Percentiles rank a stretch among this genome's conserved stretches.
These are phyloP conservation scores for Chydorus sphaericus DNA, from an alignment of 2,888 invertebrate genomes.

Conservation along the genomic window DNA sequence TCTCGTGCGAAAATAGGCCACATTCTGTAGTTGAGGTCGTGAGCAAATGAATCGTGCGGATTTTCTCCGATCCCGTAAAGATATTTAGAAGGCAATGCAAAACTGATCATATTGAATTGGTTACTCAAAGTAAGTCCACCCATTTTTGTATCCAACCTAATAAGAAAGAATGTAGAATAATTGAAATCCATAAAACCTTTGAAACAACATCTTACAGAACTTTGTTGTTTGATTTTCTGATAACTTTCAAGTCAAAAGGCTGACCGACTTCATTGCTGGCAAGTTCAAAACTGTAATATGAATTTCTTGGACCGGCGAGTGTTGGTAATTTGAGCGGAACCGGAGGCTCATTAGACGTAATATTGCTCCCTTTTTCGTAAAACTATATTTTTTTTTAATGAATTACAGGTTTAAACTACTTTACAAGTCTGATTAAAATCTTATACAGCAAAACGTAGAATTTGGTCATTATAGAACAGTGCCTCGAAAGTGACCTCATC, in stretches of 20 bases:
- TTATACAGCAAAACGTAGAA: slow-evolving; percentile 13
- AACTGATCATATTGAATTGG: slow-evolving; percentile 20
- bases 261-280: neutral
- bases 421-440: neutral
- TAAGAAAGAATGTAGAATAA: neutral
- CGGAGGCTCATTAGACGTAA: neutral
- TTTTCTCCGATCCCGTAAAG: slow-evolving; percentile 24
- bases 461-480: slow-evolving; percentile 7
- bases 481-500: slow-evolving; percentile 2
- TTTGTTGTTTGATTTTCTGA: slow-evolving; percentile 11
- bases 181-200: neutral
- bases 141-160: slow-evolving; percentile 20
- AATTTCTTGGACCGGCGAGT: neutral
- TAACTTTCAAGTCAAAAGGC: slow-evolving; percentile 14
- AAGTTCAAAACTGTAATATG: slow-evolving; percentile 6
- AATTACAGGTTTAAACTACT: neutral
- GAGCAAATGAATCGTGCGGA: slow-evolving; percentile 13
- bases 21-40: slow-evolving; percentile 19
- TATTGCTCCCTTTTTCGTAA: neutral
- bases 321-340: neutral
- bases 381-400: neutral
- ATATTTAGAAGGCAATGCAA: slow-evolving; percentile 21
- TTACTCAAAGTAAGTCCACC: slow-evolving; percentile 18
- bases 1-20: slow-evolving; percentile 23
- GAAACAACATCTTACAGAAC: slow-evolving; percentile 15